Conservation (phyloP, 2,797 vertebrate species). For the Intellagama lesueurii region DNA sequence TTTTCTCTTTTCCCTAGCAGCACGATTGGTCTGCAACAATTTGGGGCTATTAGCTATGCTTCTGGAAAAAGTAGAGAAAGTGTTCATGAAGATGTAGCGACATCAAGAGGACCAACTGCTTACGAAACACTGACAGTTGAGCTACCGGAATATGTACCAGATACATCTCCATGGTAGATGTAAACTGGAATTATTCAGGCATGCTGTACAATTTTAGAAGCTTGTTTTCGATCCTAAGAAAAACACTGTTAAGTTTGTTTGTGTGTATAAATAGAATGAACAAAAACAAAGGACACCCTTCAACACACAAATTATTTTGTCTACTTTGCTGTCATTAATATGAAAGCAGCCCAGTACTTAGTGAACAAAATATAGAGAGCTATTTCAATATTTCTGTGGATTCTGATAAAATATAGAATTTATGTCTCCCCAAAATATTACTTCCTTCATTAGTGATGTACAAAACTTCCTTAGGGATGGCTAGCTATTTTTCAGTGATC, state of each 20-base stretch:
- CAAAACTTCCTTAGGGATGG: neutral
- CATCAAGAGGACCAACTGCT: conserved; percentile 42
- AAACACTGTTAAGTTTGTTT: neutral
- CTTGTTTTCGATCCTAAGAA: neutral
- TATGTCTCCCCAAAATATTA: neutral
- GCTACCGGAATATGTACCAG: neutral
- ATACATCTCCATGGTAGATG: neutral
- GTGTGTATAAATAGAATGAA: neutral
- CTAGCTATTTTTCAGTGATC: neutral
- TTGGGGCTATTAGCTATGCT: conserved; percentile 35
- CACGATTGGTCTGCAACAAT: neutral
- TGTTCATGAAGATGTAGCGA: conserved; percentile 36
- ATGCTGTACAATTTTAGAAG: neutral
- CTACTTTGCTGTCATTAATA: neutral
- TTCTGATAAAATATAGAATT: neutral
- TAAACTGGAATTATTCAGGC: neutral
- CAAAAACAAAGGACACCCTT: neutral
- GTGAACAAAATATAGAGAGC: neutral
- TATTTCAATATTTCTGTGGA: neutral
- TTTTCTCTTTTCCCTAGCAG: conserved; percentile 44
- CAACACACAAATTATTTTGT: neutral
- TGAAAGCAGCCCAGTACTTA: neutral
- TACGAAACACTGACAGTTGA: neutral
- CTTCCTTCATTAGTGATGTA: neutral
- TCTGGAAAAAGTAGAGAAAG: neutral